Base-by-base conservation (phyloP, 2,888 invertebrate genomes). In the Aricia artaxerxes region DNA sequence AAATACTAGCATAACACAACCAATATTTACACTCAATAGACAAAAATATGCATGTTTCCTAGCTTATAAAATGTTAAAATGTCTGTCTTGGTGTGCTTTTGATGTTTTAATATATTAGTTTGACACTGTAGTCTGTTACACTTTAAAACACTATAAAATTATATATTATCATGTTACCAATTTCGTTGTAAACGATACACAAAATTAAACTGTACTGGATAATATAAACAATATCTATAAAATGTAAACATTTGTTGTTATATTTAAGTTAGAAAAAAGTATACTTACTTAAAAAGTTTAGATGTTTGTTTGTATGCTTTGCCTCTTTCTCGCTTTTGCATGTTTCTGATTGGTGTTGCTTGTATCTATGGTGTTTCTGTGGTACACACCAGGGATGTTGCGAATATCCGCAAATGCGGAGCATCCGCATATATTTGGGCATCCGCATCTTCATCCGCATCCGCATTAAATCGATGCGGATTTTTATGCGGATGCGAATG, bases 311-410 rank as follows among this genome's bases (percentile, higher is more conserved):
- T 24, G 13, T 69, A 38, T 38, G 35, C 69, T 69, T 69, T 35
- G 35, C 69, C 69, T 38, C 1, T 38, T 69, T 13, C n/a, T 73
- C 44, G 44, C 73, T 73, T 73, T 24, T 44, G 73, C 44, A 44
- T 73, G 73, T 73, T 73, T 44, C 24, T 73, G 73, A 73, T 73
- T 73, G 44, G 73, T 73, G 73, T 73, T 73, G 73, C 44, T 73
- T 69, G 69, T 69, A 35, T 73, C 73, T 73, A 73, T 73, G 73
- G 73, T 73, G 73, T 73, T 73, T 78, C 40, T 79, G 78, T 78
- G 31, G 76, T 38, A 35, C 7, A 9, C 24, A 24, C 24, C 24
- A 24, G 24, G 24, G 24, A 24, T 24, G 24, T 24, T 24, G 24
- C 24, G 24, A 24, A 24, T 24, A 24, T 24, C 24, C 24, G 24